Evolutionary conservation across 2,888 invertebrate genomes (phyloP), one percentile per base, ranked within the genome.

Genomic region (Meiosimyza decipiens): DNA sequence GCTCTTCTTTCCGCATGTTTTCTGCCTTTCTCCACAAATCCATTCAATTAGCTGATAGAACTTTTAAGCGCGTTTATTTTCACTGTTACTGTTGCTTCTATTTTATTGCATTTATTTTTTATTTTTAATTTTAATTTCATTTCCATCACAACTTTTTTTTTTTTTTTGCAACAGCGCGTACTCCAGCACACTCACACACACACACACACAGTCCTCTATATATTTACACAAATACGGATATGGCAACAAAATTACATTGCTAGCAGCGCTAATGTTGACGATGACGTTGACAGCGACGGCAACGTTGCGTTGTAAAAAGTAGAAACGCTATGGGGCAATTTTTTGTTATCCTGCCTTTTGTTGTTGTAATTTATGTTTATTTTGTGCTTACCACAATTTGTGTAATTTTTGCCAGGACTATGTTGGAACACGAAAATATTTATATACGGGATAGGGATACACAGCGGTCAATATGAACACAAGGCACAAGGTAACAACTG

Each of bases 351-450:
- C 40, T 69, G 60, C 60, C 60, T 69, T 12, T n/a, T 55, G 67
- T 67, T 40, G 40, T 49, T 50, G 60, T 62, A 62, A 62, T 66
- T 73, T 70, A 69, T 57, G 60, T 73, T 69, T 64, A 73, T 50
- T 64, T 50, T 73, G 49, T 63, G 51, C 65, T 63, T 57, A 64
- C 73, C 64, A 57, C 69, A 69, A 73, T 69, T 68, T 63, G 68
- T 72, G 54, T 64, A 68, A 64, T 71, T 66, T 40, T 66, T 67
- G 52, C 47, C 40, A 40, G 40, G 40, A 40, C 40, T 28, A 40
- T 40, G 6, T 6, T 9, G 40, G 9, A 40, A 40, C 40, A 9
- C 40, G 40, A 7, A 40, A 9, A 9, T 40, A 40, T 7, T 6
- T 40, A 40, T 1, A 40, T 9, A 40, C 9, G 28, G 28, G 4